phyloP scores from a whole-genome alignment of 2,113 vertebrate species.

The Salvelinus sp. region DNA sequence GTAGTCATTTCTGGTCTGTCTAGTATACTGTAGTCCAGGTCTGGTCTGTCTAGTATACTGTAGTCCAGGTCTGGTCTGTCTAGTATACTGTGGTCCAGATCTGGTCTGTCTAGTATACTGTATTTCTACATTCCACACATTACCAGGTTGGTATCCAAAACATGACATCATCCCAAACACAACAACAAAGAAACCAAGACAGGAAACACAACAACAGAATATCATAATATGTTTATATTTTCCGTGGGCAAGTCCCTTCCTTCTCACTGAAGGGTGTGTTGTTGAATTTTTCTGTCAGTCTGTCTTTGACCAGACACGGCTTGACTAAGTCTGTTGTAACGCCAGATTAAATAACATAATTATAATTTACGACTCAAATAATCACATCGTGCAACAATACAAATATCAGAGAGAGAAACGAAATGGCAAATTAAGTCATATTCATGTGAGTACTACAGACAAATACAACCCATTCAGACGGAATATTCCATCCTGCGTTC shows the following conservation, averaged over 20 bases:
- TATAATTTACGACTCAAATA: constrained; percentile 54
- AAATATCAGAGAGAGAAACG: not conserved
- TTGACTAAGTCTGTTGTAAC: constrained; percentile 29
- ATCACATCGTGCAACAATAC: constrained; percentile 35
- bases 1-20: too few species aligned
- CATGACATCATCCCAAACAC: too few species aligned
- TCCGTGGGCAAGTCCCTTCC: constrained; percentile 21
- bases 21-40: too few species aligned
- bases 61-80: too few species aligned
- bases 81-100: too few species aligned
- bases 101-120: too few species aligned
- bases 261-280: constrained; percentile 2
- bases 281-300: not conserved
- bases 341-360: constrained; percentile 41
- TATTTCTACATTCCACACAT: too few species aligned
- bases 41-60: too few species aligned
- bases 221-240: not conserved
- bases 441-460: not conserved
- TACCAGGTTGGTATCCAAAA: too few species aligned
- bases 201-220: not conserved
- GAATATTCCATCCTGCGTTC: constrained; percentile 29
- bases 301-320: not conserved
- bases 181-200: too few species aligned
- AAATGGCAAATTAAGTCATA: not conserved
- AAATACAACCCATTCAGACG: not conserved